These are phyloP conservation scores for Coregonus clupeaformis DNA, from an alignment of 2,113 vertebrate genomes.

Conservation along the genomic window DNA sequence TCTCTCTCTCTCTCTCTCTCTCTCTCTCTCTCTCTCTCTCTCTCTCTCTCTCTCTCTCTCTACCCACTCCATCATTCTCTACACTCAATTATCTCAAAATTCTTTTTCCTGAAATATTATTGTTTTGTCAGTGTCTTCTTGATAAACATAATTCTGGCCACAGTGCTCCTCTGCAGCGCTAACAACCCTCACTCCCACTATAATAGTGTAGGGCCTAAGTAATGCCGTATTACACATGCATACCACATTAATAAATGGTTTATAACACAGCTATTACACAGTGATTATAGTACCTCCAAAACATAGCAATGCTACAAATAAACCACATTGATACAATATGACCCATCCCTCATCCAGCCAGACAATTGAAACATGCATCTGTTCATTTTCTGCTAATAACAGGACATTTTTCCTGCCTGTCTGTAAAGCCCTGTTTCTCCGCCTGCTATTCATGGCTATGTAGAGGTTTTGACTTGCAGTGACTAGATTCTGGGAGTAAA, in stretches of 20 bases:
- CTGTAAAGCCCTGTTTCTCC: conserved; percentile 46
- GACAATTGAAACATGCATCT: conserved; percentile 30
- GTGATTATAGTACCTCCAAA: background rate
- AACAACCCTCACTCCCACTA: background rate
- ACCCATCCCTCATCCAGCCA: conserved; percentile 12
- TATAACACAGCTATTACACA: no score
- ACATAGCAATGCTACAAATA: conserved; percentile 9
- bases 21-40: background rate
- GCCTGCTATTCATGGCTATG: conserved; percentile 14
- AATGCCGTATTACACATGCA: conserved; percentile 16
- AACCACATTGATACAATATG: conserved; percentile 23
- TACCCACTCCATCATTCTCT: conserved; percentile 35
- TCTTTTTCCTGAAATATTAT: conserved; percentile 1
- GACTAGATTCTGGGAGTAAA: conserved; percentile 64
- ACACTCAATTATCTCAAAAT: conserved; percentile 34
- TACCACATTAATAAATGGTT: conserved; percentile 30
- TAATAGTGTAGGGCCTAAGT: conserved; percentile 19
- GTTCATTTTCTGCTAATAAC: conserved; percentile 41
- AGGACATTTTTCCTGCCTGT: conserved; percentile 19
- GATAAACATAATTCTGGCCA: conserved; percentile 36
- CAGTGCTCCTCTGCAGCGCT: background rate
- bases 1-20: background rate
- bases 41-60: background rate
- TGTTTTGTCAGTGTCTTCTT: conserved; percentile 38
- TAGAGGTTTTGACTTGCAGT: conserved; percentile 40